A percentile compares a stretch with the other conserved stretches of the same genome.
These are phyloP conservation scores for Zele albiditarsus DNA, from an alignment of 2,888 invertebrate species.

Conservation along the genomic window DNA sequence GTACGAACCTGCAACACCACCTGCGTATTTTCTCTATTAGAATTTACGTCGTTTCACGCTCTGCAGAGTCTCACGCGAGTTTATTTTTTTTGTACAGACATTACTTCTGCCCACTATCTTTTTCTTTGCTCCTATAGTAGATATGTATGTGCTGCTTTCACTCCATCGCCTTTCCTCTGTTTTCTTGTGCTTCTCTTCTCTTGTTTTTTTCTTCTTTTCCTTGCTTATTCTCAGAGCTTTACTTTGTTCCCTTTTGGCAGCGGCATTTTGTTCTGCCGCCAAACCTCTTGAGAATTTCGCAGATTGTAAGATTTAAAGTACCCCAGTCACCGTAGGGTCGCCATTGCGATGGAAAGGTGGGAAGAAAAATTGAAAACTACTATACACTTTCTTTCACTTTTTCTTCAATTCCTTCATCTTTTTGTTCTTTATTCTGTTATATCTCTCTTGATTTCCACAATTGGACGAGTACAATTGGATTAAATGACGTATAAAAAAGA, in stretches of 20 bases:
- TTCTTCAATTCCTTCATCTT: conserved; percentile 10
- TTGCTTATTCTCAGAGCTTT: conserved; percentile 20
- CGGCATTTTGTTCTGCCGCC: conserved; percentile 37
- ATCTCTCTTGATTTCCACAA: background rate
- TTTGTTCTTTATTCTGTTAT: conserved; percentile 9
- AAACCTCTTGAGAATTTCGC: conserved; percentile 48
- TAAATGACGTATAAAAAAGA: background rate
- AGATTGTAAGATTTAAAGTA: conserved; percentile 51
- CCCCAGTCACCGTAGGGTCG: conserved; percentile 35
- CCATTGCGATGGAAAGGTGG: conserved; percentile 23
- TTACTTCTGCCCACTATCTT: conserved; percentile 28
- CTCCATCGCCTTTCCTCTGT: conserved; percentile 9
- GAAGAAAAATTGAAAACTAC: conserved; percentile 50
- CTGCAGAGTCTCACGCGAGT: conserved; percentile 44
- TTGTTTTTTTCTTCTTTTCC: conserved; percentile 26
- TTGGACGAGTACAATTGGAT: background rate
- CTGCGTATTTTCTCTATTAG: conserved; percentile 48
- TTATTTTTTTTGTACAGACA: conserved; percentile 43
- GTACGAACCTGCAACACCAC: background rate
- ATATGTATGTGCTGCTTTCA: background rate
- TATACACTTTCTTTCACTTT: conserved; percentile 31
- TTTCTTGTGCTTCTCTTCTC: conserved; percentile 14
- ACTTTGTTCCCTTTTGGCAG: conserved; percentile 41
- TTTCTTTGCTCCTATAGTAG: conserved; percentile 18
- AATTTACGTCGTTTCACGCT: conserved; percentile 52